Percentiles rank a stretch among this genome's conserved stretches.
These are phyloP conservation scores for Phoebastria nigripes DNA, from an alignment of 2,797 vertebrate species.

Conservation along the genomic window DNA sequence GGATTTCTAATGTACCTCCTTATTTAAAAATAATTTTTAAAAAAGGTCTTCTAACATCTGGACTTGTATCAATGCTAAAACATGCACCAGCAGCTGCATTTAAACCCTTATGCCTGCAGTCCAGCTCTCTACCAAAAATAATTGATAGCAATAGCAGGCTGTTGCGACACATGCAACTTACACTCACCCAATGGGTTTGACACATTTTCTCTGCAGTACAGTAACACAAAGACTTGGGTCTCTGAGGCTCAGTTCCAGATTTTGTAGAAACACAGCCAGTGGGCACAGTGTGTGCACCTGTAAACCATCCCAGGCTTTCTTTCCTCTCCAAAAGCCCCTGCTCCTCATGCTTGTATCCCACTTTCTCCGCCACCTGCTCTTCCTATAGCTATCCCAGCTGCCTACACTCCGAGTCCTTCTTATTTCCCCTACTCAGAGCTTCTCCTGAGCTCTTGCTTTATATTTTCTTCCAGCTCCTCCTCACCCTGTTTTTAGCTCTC, in stretches of 20 bases:
- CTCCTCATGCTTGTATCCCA: not conserved
- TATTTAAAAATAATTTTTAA: not conserved
- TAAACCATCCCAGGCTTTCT: conserved; percentile 10
- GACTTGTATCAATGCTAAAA: not conserved
- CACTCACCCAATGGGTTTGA: not conserved
- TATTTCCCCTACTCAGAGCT: not conserved
- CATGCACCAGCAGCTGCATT: not conserved
- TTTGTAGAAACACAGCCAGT: not conserved
- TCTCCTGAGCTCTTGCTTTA: not conserved
- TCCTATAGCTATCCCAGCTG: conserved; percentile 33
- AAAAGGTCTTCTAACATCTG: not conserved
- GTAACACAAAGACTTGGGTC: not conserved
- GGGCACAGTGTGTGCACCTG: not conserved
- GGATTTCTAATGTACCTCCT: not conserved
- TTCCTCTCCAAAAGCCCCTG: not conserved
- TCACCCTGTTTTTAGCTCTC: not conserved
- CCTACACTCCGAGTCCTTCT: not conserved
- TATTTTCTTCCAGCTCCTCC: not conserved
- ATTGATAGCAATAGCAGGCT: not conserved
- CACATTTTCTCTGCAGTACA: not conserved
- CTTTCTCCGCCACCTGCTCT: conserved; percentile 44
- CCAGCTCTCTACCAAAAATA: not conserved
- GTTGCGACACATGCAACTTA: rapidly evolving
- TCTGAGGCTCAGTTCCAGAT: not conserved
- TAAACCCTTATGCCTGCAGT: not conserved